Evolutionary conservation across 2,888 invertebrate genomes (phyloP).

Genomic region (Dioctria linearis): DNA sequence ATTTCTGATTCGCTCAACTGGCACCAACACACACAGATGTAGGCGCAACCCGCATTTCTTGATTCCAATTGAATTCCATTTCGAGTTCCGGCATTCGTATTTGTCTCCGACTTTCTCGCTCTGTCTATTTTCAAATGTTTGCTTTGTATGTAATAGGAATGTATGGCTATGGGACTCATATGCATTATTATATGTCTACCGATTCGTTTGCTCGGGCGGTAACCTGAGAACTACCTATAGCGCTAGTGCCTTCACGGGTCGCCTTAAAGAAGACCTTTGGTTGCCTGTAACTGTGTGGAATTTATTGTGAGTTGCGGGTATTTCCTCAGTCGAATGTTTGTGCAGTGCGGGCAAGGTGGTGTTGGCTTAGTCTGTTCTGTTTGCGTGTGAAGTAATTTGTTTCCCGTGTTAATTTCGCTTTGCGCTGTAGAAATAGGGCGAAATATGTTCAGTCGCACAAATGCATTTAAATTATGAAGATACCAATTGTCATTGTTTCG

Average conservation of each 20-base stretch:
- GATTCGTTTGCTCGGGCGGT: slow-evolving; percentile 52
- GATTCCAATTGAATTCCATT: slow-evolving; percentile 53
- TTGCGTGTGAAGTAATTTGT: slow-evolving; percentile 43
- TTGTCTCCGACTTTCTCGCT: slow-evolving; percentile 55
- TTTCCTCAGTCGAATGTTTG: slow-evolving; percentile 15
- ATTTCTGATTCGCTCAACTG: slow-evolving; percentile 58
- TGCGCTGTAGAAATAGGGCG: background rate
- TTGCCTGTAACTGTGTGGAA: slow-evolving; percentile 25
- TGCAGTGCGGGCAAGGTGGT: slow-evolving; percentile 12
- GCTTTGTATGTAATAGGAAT: slow-evolving; percentile 51
- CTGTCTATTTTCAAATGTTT: slow-evolving; percentile 53
- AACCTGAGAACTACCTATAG: slow-evolving; percentile 46
- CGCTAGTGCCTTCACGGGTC: background rate
- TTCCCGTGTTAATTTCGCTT: slow-evolving; percentile 33
- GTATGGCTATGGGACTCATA: slow-evolving; percentile 34
- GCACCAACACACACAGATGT: slow-evolving; percentile 46
- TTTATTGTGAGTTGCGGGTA: slow-evolving; percentile 29
- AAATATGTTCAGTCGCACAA: slow-evolving; percentile 20
- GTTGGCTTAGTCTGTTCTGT: slow-evolving; percentile 34
- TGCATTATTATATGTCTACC: slow-evolving; percentile 46
- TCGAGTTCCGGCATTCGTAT: slow-evolving; percentile 54
- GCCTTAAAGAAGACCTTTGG: background rate
- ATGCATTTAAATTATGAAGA: slow-evolving; percentile 3
- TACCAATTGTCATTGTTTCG: slow-evolving; percentile 19
- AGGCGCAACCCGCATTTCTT: slow-evolving; percentile 52